Conservation (phyloP, 35 echinoderm and acorn worm species). For the Hemicentrotus pulcherrimus region DNA sequence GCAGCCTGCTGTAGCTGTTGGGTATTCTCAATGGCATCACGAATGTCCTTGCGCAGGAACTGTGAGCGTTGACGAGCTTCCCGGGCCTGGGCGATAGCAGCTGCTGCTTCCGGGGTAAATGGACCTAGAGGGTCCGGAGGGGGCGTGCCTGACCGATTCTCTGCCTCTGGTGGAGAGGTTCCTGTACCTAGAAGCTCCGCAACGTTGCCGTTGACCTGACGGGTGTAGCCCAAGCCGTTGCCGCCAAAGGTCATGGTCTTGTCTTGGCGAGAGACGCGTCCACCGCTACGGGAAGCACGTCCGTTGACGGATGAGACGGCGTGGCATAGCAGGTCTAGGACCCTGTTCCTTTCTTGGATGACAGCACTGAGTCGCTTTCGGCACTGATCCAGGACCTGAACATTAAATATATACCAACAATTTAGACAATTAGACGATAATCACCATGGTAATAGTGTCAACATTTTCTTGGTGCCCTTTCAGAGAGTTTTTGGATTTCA, state of each 20-base stretch:
- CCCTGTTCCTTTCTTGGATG: slow-evolving; percentile 93
- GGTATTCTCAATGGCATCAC: slow-evolving; percentile 91
- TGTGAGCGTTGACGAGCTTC: slow-evolving; percentile 81
- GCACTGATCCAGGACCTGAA: slow-evolving; percentile 84
- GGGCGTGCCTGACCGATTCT: slow-evolving; percentile 38
- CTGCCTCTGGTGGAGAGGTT: slow-evolving; percentile 44
- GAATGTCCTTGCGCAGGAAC: slow-evolving; percentile 76
- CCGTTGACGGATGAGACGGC: slow-evolving; percentile 90
- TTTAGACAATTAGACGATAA: too few relatives aligned
- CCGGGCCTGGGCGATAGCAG: slow-evolving; percentile 86
- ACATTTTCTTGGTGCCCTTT: too few relatives aligned
- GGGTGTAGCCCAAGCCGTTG: slow-evolving; percentile 89
- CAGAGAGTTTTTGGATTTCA: too few relatives aligned
- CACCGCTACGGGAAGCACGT: slow-evolving; percentile 80
- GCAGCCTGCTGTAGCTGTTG: slow-evolving; percentile 71
- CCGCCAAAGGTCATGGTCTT: slow-evolving; percentile 87
- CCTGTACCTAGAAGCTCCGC: slow-evolving; percentile 26
- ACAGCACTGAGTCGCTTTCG: slow-evolving; percentile 88
- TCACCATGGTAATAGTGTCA: too few relatives aligned
- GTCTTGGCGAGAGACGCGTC: slow-evolving; percentile 68
- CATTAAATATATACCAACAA: not conserved
- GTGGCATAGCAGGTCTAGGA: slow-evolving; percentile 97
- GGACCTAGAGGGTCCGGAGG: slow-evolving; percentile 86
- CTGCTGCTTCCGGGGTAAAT: slow-evolving; percentile 88
- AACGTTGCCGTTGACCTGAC: slow-evolving; percentile 80